A percentile compares a stretch with the other conserved stretches of the same genome.
phyloP scores from a whole-genome alignment of 2,113 vertebrate species.

The Rhinoptilus africanus region DNA sequence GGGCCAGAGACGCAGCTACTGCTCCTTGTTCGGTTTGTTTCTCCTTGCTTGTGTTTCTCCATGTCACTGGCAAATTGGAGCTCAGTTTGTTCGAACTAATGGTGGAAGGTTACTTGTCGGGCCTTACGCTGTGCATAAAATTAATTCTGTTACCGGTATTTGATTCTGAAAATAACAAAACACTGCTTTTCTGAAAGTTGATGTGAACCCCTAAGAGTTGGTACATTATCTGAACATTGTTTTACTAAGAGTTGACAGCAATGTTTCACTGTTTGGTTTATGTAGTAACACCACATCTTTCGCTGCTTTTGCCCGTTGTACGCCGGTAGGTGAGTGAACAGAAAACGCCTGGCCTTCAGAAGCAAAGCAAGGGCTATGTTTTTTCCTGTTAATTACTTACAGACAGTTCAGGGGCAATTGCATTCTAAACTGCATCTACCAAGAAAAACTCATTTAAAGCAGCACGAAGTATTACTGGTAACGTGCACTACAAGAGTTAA shows the following conservation, averaged over 20 bases:
- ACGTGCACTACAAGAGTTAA: not conserved
- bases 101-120: not conserved
- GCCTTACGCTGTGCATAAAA: not conserved
- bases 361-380: not conserved
- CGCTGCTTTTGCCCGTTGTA: not conserved
- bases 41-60: not conserved
- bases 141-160: not conserved
- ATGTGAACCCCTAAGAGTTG: not conserved
- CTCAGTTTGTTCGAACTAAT: not conserved
- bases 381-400: not conserved
- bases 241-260: not conserved
- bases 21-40: not conserved
- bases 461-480: not conserved
- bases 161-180: not conserved
- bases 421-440: not conserved
- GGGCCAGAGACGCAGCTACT: not conserved
- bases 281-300: not conserved
- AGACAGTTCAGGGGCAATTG: not conserved
- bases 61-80: not conserved
- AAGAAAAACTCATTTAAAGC: not conserved
- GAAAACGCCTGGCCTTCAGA: not conserved
- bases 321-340: rapidly evolving
- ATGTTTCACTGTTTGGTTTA: not conserved
- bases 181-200: not conserved
- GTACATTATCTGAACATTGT: not conserved